Conservation (phyloP, 2,113 vertebrate genomes). For the Macquaria ambigua region DNA sequence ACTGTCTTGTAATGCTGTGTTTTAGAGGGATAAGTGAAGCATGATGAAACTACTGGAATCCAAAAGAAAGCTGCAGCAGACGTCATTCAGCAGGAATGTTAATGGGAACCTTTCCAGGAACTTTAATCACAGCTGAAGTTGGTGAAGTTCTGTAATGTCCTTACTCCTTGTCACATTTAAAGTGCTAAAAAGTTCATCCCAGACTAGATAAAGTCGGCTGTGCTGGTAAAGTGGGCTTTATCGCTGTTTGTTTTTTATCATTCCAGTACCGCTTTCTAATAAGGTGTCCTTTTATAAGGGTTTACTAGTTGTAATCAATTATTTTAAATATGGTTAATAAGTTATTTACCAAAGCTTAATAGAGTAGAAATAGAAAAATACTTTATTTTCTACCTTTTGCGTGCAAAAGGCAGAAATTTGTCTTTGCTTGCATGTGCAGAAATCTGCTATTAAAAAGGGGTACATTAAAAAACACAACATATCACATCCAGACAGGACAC, state of each 20-base stretch:
- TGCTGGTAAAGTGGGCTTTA: not conserved
- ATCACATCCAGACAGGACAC: too few species aligned
- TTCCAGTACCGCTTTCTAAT: not conserved
- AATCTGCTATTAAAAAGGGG: too few species aligned
- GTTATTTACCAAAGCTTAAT: not conserved
- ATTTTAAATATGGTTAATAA: not conserved
- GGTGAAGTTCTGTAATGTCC: not conserved
- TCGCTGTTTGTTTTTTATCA: too few species aligned
- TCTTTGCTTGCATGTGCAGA: too few species aligned
- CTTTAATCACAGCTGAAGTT: constrained; percentile 16
- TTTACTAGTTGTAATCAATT: not conserved
- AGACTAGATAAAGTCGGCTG: not conserved
- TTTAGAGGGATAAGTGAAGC: constrained; percentile 16
- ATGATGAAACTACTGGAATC: not conserved
- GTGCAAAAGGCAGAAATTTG: too few species aligned
- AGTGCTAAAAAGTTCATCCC: not conserved
- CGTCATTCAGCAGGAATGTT: constrained; percentile 58
- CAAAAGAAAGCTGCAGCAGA: not conserved
- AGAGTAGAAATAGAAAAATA: too few species aligned
- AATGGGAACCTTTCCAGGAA: constrained; percentile 11
- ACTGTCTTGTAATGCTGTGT: not conserved
- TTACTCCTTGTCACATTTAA: not conserved
- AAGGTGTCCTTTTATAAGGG: not conserved
- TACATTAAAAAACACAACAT: too few species aligned
- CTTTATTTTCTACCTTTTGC: too few species aligned